Evolutionary conservation across 2,113 vertebrate genomes (phyloP).

Genomic region (Tonatia bakeri): DNA sequence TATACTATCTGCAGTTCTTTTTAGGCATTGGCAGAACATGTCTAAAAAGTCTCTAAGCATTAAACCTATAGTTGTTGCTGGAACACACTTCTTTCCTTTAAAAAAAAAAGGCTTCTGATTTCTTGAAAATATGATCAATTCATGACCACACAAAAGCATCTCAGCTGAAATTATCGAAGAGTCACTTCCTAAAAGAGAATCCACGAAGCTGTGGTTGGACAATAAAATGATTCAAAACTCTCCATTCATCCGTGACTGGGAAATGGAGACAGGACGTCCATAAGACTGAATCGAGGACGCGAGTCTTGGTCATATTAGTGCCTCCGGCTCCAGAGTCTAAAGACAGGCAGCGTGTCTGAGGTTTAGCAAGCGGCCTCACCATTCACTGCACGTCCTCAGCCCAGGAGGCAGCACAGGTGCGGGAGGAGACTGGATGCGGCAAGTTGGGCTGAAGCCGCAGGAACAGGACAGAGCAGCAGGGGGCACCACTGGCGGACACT

Average conservation of each 20-base stretch:
- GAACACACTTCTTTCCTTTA: neutral
- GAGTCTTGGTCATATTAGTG: slow-evolving; percentile 58
- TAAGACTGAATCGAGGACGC: slow-evolving; percentile 67
- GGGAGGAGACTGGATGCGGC: slow-evolving; percentile 35
- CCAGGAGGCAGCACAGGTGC: neutral
- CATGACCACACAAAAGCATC: neutral
- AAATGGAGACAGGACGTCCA: slow-evolving; percentile 68
- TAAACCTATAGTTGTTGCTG: neutral
- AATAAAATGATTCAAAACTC: slow-evolving; percentile 74
- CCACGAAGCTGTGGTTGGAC: slow-evolving; percentile 48
- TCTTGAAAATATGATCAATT: neutral
- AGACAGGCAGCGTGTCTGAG: slow-evolving; percentile 61
- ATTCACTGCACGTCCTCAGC: slow-evolving; percentile 48
- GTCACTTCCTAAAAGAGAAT: slow-evolving; percentile 55
- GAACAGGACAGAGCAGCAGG: neutral
- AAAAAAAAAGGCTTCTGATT: neutral
- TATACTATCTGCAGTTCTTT: neutral
- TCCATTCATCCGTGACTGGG: slow-evolving; percentile 63
- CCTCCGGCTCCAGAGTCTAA: slow-evolving; percentile 57
- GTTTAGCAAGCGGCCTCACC: slow-evolving; percentile 55
- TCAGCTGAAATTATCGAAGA: neutral
- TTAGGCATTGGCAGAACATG: neutral
- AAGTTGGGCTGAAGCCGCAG: slow-evolving; percentile 45
- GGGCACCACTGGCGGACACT: neutral
- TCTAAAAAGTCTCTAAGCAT: neutral